phyloP scores from a whole-genome alignment of 1,140 invertebrate genomes.

The Prorops nasuta region DNA sequence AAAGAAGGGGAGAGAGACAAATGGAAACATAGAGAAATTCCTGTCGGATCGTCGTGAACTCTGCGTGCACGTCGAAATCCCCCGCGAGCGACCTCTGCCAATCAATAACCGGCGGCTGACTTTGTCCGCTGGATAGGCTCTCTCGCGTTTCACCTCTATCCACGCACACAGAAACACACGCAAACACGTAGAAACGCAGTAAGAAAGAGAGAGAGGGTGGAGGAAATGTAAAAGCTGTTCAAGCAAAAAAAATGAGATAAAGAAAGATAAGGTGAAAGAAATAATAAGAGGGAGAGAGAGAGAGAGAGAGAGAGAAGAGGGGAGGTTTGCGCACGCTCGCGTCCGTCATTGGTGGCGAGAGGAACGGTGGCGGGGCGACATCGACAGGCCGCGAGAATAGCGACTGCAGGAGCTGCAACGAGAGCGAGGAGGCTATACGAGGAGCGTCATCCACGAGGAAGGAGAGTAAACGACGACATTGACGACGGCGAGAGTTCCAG shows the following conservation, averaged over 20 bases:
- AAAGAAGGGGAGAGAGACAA: too few species aligned
- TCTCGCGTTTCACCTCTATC: slow-evolving; percentile 17
- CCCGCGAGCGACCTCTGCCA: slow-evolving; percentile 32
- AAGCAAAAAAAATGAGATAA: too few species aligned
- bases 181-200: too few species aligned
- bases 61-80: too few species aligned
- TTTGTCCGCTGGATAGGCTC: too few species aligned
- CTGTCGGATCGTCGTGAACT: too few species aligned
- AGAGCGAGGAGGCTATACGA: neutral
- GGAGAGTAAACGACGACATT: neutral
- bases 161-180: slow-evolving; percentile 10
- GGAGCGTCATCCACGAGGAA: neutral
- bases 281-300: slow-evolving; percentile 3
- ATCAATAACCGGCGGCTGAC: slow-evolving; percentile 47
- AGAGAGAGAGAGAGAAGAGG: slow-evolving; percentile 1
- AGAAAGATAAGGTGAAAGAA: neutral
- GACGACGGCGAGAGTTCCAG: slow-evolving; percentile 1
- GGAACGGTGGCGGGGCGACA: neutral
- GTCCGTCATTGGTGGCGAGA: too few species aligned
- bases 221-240: too few species aligned
- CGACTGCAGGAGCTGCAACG: neutral
- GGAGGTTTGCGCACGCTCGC: too few species aligned
- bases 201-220: neutral
- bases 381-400: neutral
- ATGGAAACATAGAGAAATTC: too few species aligned